Evolutionary conservation across 2,888 invertebrate species (phyloP), one percentile per base, ranked within the genome.

Genomic region (Caenorhabditis sp.): DNA sequence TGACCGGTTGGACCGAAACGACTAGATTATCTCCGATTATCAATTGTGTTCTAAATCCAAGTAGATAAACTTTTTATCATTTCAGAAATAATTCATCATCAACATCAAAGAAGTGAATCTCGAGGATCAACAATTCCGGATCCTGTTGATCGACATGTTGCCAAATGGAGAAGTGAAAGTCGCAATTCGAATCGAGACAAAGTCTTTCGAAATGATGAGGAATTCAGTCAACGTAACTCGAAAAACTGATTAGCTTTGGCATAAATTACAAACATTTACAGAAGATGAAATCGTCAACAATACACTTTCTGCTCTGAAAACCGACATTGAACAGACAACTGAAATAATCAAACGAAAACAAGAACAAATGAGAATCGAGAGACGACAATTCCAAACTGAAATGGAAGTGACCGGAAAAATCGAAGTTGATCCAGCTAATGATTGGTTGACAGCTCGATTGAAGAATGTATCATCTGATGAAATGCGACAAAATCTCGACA

Each of bases 351-450:
- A 82, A 36, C 77, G 84, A 8, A 83, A 82, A 53, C 83, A 83
- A 31, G 82, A 84, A 50, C 82, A 86, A 70, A 77, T 78, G 78
- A 69, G 76, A 57, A 69, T 78, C 59, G 83, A 83, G 65, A 78
- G 83, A 23, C 77, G 80, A 49, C 81, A 82, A 43, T 86, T 86
- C 67, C 84, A 85, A 78, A 83, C 83, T 2, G 86, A 86, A 49
- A 86, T 86, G 86, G 85, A 84, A 59, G 79, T 81, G 24, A 84
- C 78, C 58, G 86, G 86, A 4, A 63, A 85, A 43, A 85, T 86
- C 57, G 77, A 79, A 17, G 78, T 86, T 14, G 83, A 82, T 36
- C 84, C 84, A 24, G 75, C 78, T 51, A 86, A 86, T 49, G 84
- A 85, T 62, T 86, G 86, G 86, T 75, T 86, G 19, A 74, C 82